A percentile compares a stretch with the other conserved stretches of the same genome.
phyloP scores from a whole-genome alignment of 1,140 invertebrate genomes.

The Mercenaria mercenaria region DNA sequence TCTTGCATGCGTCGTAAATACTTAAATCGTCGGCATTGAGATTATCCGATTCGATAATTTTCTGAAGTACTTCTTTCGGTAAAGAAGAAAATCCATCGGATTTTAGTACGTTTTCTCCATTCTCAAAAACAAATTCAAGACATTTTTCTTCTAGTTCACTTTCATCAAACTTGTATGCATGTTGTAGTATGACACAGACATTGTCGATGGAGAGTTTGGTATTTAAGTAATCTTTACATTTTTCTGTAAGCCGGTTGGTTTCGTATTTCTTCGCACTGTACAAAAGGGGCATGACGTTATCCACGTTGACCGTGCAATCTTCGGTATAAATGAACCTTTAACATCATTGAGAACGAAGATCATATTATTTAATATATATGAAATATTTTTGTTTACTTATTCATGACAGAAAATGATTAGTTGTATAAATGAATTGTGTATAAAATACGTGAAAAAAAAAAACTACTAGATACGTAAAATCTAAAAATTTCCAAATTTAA shows the following conservation, averaged over 20 bases:
- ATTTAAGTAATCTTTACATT: conserved; percentile 90
- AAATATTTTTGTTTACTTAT: no score
- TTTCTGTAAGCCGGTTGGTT: neutral
- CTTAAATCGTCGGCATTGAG: neutral
- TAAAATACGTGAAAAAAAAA: no score
- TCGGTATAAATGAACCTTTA: conserved; percentile 71
- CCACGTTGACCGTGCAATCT: neutral
- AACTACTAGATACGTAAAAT: no score
- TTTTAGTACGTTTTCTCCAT: neutral
- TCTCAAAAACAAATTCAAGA: neutral
- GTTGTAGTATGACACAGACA: conserved; percentile 86
- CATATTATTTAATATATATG: no score
- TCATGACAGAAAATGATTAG: no score
- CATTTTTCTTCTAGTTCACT: neutral
- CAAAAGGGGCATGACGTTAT: neutral
- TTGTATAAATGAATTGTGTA: no score
- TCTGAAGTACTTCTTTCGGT: conserved; percentile 1
- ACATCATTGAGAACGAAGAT: no score
- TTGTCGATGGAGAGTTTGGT: conserved; percentile 91
- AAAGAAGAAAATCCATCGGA: conserved; percentile 43
- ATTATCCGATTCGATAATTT: neutral
- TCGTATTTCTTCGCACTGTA: neutral
- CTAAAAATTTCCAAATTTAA: no score
- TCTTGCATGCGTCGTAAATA: conserved; percentile 5
- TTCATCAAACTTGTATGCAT: conserved; percentile 25